Evolutionary conservation across 2,888 invertebrate genomes (phyloP).

Genomic region (Fabriciana adippe): DNA sequence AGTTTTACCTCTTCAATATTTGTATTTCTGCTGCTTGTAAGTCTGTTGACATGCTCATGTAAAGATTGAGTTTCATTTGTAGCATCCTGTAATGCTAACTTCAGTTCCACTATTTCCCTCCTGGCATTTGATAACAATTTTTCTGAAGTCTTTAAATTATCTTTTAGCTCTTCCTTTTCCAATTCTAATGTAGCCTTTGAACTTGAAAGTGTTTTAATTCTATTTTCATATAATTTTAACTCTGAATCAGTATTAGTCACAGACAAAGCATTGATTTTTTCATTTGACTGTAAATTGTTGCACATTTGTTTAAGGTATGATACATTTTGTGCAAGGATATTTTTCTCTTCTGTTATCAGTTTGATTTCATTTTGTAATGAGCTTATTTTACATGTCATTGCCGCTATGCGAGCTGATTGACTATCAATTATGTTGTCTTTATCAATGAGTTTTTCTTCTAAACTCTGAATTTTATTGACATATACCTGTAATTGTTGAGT

Average conservation of each 20-base stretch:
- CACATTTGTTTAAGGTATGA: slow-evolving; percentile 74
- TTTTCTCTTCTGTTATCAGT: slow-evolving; percentile 70
- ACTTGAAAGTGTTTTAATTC: slow-evolving; percentile 73
- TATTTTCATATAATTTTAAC: slow-evolving; percentile 73
- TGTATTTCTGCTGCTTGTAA: slow-evolving; percentile 54
- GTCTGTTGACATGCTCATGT: slow-evolving; percentile 74
- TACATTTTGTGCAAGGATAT: slow-evolving; percentile 69
- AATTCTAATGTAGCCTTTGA: slow-evolving; percentile 84
- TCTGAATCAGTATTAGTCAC: slow-evolving; percentile 65
- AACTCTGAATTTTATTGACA: slow-evolving; percentile 75
- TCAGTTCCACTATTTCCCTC: slow-evolving; percentile 85
- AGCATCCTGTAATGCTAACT: slow-evolving; percentile 84
- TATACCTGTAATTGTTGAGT: slow-evolving; percentile 81
- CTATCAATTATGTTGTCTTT: slow-evolving; percentile 71
- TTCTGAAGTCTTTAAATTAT: slow-evolving; percentile 82
- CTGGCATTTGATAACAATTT: slow-evolving; percentile 85
- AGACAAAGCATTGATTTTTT: slow-evolving; percentile 51
- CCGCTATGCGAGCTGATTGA: slow-evolving; percentile 63
- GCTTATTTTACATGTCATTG: slow-evolving; percentile 67
- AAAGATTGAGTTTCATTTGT: slow-evolving; percentile 83
- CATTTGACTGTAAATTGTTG: slow-evolving; percentile 62
- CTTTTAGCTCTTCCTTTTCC: slow-evolving; percentile 83
- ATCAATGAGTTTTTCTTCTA: slow-evolving; percentile 84
- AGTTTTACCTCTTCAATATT: slow-evolving; percentile 60
- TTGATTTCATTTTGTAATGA: slow-evolving; percentile 73